A percentile compares a stretch with the other conserved stretches of the same genome.
Conservation (phyloP, 2,797 vertebrate genomes). For the Rhynchotus rufescens region DNA sequence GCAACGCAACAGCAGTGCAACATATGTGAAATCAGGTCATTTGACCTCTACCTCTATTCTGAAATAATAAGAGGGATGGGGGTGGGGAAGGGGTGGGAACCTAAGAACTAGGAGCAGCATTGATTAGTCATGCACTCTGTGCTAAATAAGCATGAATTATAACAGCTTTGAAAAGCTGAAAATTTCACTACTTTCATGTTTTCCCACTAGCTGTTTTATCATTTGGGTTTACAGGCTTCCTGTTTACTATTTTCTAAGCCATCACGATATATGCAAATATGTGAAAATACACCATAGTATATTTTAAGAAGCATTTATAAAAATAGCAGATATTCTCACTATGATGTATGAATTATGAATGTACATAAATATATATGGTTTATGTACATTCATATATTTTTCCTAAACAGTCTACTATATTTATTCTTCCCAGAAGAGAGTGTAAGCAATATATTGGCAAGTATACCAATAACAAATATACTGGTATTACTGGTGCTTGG, state of each 20-base stretch:
- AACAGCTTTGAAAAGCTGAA: neutral
- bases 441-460: neutral
- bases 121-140: neutral
- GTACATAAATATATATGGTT: too few species aligned
- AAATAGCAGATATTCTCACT: too few species aligned
- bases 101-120: neutral
- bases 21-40: constrained; percentile 15
- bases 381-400: neutral
- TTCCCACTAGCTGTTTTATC: neutral
- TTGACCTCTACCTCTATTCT: constrained; percentile 15
- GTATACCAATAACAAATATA: neutral
- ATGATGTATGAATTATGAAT: too few species aligned
- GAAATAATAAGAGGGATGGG: neutral
- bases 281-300: neutral
- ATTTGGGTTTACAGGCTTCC: neutral
- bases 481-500: neutral
- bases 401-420: neutral
- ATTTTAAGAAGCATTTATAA: too few species aligned
- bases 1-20: neutral
- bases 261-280: neutral
- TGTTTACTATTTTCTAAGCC: neutral
- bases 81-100: neutral
- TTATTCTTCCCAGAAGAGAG: neutral
- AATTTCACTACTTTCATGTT: neutral
- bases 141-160: neutral